A percentile compares a stretch with the other conserved stretches of the same genome.
These are phyloP conservation scores for Theocolax elegans DNA, from an alignment of 1,140 invertebrate genomes.

Conservation along the genomic window DNA sequence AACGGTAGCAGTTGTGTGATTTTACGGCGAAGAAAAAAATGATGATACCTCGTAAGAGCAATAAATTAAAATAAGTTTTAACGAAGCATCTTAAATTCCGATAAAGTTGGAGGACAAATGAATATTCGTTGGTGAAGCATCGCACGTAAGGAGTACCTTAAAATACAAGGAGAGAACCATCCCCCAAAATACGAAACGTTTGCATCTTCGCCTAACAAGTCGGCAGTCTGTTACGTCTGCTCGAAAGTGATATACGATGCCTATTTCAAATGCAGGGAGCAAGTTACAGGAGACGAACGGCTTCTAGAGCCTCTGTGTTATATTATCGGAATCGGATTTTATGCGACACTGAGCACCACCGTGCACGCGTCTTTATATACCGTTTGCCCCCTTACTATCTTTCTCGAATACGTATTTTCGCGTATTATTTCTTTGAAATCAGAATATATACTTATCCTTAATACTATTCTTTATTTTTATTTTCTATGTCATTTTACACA, in stretches of 20 bases:
- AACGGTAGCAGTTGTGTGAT: too few relatives aligned
- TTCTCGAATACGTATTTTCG: not conserved
- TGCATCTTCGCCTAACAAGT: not conserved
- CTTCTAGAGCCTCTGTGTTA: not conserved
- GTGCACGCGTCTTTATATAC: too few relatives aligned
- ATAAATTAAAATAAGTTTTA: too few relatives aligned
- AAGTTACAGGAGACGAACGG: not conserved
- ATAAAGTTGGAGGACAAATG: too few relatives aligned
- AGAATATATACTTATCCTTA: not conserved
- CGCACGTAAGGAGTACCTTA: too few relatives aligned
- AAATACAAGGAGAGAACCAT: not conserved
- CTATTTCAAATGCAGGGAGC: not conserved
- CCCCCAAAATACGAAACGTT: not conserved
- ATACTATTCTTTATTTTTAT: too few relatives aligned
- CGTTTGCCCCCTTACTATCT: too few relatives aligned
- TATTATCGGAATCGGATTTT: slow-evolving; percentile 14
- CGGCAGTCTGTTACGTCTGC: not conserved
- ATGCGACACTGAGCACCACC: not conserved
- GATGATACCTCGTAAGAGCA: too few relatives aligned
- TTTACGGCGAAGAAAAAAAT: too few relatives aligned
- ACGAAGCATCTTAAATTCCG: too few relatives aligned
- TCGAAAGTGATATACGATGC: slow-evolving; percentile 2
- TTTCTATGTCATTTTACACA: too few relatives aligned
- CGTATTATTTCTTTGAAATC: not conserved
- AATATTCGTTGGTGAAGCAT: too few relatives aligned